phyloP scores from a whole-genome alignment of 2,797 vertebrate species.

The Mionectes olivaceus region DNA sequence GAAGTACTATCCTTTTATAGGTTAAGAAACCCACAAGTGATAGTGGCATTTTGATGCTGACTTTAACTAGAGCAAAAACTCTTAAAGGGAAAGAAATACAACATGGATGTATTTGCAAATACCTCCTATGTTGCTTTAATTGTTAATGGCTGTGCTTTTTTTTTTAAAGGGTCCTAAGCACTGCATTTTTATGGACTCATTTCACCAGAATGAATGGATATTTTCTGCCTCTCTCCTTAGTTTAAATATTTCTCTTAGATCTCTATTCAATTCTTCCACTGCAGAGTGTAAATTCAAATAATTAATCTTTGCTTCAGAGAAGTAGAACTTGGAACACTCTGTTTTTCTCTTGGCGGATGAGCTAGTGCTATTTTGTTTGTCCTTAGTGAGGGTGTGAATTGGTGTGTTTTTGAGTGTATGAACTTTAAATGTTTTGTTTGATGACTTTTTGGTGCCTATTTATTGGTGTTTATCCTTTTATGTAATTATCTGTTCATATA shows the following conservation, averaged over 20 bases:
- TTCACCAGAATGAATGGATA: not conserved
- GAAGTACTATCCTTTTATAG: not conserved
- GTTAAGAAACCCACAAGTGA: not conserved
- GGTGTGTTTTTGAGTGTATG: not conserved
- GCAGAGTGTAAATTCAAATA: not conserved
- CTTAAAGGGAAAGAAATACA: not conserved
- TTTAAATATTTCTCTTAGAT: constrained; percentile 10
- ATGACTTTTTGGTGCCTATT: not conserved
- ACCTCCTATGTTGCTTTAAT: not conserved
- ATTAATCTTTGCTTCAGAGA: not conserved
- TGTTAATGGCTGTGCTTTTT: not conserved
- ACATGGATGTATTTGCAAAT: not conserved
- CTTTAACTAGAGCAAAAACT: not conserved
- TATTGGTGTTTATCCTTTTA: not conserved
- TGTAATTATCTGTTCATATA: not conserved
- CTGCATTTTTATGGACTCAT: not conserved
- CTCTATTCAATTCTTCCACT: not conserved
- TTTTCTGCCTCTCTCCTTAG: not conserved
- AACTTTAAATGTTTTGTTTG: not conserved
- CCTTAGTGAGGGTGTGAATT: not conserved
- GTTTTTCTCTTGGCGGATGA: not conserved
- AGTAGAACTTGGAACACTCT: not conserved
- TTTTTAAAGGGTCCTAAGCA: not conserved
- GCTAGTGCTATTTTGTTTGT: not conserved
- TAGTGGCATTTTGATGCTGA: not conserved